phyloP scores from a whole-genome alignment of 2,888 invertebrate genomes.

The Plebejus argus region DNA sequence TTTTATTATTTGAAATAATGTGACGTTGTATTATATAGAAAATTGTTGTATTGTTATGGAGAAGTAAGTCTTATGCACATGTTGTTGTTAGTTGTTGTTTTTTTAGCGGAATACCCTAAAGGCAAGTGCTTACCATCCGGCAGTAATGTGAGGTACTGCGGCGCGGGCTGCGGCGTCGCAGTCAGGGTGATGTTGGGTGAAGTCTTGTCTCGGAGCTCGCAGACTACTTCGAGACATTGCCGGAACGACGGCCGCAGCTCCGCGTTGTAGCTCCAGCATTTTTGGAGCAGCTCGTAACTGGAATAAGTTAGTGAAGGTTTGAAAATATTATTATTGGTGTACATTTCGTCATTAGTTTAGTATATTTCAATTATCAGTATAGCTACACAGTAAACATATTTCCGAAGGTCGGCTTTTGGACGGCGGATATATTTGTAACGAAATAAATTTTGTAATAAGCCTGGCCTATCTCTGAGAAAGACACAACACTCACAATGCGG shows the following conservation, averaged over 20 bases:
- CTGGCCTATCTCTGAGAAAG: too few relatives aligned
- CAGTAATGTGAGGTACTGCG: slow-evolving; percentile 70
- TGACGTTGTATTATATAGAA: too few relatives aligned
- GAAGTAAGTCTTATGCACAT: not conserved
- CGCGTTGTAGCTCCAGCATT: slow-evolving; percentile 93
- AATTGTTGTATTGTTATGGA: not conserved
- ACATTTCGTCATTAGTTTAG: not conserved
- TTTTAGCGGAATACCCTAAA: too few relatives aligned
- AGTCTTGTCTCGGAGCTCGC: slow-evolving; percentile 61
- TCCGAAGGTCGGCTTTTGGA: too few relatives aligned
- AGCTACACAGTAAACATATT: not conserved
- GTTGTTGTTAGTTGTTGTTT: too few relatives aligned
- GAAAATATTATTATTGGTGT: not conserved
- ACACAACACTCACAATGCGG: slow-evolving; percentile 85
- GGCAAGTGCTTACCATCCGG: slow-evolving; percentile 59
- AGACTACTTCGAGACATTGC: slow-evolving; percentile 85
- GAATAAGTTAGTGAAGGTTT: not conserved
- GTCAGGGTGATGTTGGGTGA: slow-evolving; percentile 61
- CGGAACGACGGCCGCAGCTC: slow-evolving; percentile 94
- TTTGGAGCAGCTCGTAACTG: slow-evolving; percentile 91
- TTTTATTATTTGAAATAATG: not conserved
- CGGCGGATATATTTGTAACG: too few relatives aligned
- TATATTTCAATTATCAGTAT: not conserved
- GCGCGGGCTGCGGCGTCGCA: slow-evolving; percentile 59
- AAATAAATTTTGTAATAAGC: too few relatives aligned